Evolutionary conservation across 2,113 vertebrate species (phyloP).

Genomic region (Phrynocephalus versicolor): DNA sequence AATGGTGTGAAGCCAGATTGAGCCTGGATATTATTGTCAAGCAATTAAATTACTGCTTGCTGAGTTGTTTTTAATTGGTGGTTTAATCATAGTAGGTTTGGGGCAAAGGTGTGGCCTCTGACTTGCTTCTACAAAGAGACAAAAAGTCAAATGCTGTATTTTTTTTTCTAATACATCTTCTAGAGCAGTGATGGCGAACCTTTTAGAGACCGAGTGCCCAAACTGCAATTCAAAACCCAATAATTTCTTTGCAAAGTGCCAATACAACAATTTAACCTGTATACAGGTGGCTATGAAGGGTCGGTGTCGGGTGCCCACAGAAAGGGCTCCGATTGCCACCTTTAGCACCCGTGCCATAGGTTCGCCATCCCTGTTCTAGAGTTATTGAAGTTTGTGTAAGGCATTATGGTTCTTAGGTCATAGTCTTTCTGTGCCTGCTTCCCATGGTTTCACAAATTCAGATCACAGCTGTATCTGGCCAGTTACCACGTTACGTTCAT

Average conservation of each 20-base stretch:
- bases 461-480: not conserved
- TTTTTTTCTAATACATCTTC: conserved; percentile 13
- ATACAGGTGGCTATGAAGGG: no score
- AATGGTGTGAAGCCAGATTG: conserved; percentile 21
- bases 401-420: not conserved
- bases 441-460: not conserved
- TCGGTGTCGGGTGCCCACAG: no score
- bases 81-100: conserved; percentile 60
- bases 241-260: no score
- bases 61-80: conserved; percentile 62
- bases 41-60: conserved; percentile 52
- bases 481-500: not conserved
- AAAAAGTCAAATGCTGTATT: not conserved
- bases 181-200: no score
- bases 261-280: no score
- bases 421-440: not conserved
- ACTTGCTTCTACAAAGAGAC: conserved; percentile 19
- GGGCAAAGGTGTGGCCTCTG: not conserved
- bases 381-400: not conserved
- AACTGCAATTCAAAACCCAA: no score
- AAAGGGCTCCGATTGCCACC: no score
- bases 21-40: conserved; percentile 59
- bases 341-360: no score
- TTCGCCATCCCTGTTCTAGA: no score
- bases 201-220: no score